Evolutionary conservation across 1,140 invertebrate species (phyloP).

Genomic region (Neodiprion fabricii): DNA sequence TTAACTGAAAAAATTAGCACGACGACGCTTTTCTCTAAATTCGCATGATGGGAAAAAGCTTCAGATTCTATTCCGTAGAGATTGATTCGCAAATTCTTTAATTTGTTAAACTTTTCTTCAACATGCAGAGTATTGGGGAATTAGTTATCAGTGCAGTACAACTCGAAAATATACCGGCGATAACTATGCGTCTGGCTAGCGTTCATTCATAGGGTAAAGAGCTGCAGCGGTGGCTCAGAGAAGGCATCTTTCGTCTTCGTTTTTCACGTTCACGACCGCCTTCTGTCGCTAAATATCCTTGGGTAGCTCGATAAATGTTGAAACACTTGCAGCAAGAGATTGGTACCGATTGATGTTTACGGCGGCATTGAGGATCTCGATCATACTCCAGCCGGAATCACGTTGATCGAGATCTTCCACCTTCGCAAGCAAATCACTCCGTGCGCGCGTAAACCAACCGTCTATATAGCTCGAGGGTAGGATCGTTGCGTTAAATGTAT

Average conservation of each 20-base stretch:
- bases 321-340: conserved; percentile 35
- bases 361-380: conserved; percentile 26
- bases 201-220: conserved; percentile 41
- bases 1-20: too few species aligned
- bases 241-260: conserved; percentile 39
- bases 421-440: conserved; percentile 18
- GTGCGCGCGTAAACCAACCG: too few species aligned
- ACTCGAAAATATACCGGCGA: conserved; percentile 39
- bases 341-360: conserved; percentile 40
- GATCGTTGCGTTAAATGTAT: too few species aligned
- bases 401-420: conserved; percentile 25
- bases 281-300: conserved; percentile 44
- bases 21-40: too few species aligned
- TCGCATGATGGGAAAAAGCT: too few species aligned
- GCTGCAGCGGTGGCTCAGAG: conserved; percentile 33
- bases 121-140: conserved; percentile 51
- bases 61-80: conserved; percentile 35
- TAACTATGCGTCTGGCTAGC: conserved; percentile 41
- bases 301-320: conserved; percentile 43
- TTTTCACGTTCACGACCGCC: conserved; percentile 53
- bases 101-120: conserved; percentile 47
- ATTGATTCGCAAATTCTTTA: conserved; percentile 48
- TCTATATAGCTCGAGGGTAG: too few species aligned
- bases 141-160: conserved; percentile 34
- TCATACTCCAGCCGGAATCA: conserved; percentile 18